These are phyloP conservation scores for Menidia menidia DNA, from an alignment of 2,797 vertebrate genomes.

Conservation along the genomic window DNA sequence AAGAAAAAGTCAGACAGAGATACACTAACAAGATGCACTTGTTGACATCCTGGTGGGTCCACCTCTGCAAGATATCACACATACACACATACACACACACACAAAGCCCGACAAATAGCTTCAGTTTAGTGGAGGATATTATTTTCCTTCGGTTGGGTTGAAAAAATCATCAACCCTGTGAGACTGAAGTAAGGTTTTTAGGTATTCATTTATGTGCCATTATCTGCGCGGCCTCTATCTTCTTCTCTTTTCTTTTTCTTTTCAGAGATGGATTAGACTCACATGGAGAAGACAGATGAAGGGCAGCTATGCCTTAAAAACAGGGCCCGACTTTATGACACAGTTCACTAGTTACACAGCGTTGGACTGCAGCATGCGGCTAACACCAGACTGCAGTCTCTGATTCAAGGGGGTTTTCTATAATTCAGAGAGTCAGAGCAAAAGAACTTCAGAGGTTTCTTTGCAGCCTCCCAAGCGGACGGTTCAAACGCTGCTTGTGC, in stretches of 20 bases:
- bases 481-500: slow-evolving; percentile 56
- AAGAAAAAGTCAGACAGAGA: slow-evolving; percentile 27
- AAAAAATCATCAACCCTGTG: slow-evolving; percentile 46
- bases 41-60: slow-evolving; percentile 42
- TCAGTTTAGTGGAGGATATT: slow-evolving; percentile 44
- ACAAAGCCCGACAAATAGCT: slow-evolving; percentile 24
- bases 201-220: slow-evolving; percentile 45
- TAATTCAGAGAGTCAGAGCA: slow-evolving; percentile 71
- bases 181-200: slow-evolving; percentile 28
- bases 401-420: slow-evolving; percentile 67
- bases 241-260: slow-evolving; percentile 30
- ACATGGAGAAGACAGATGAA: slow-evolving; percentile 50
- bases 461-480: slow-evolving; percentile 53
- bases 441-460: slow-evolving; percentile 71
- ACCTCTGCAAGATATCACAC: slow-evolving; percentile 32
- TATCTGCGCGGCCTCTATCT: slow-evolving; percentile 23
- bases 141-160: slow-evolving; percentile 28
- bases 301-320: slow-evolving; percentile 38
- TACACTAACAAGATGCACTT: slow-evolving; percentile 51
- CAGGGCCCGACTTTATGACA: slow-evolving; percentile 32
- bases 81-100: slow-evolving; percentile 13
- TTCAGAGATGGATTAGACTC: slow-evolving; percentile 43
- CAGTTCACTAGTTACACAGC: slow-evolving; percentile 40
- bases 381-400: slow-evolving; percentile 51
- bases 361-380: slow-evolving; percentile 37